These are phyloP conservation scores for Plotosus lineatus DNA, from an alignment of 2,113 vertebrate genomes.

Conservation along the genomic window DNA sequence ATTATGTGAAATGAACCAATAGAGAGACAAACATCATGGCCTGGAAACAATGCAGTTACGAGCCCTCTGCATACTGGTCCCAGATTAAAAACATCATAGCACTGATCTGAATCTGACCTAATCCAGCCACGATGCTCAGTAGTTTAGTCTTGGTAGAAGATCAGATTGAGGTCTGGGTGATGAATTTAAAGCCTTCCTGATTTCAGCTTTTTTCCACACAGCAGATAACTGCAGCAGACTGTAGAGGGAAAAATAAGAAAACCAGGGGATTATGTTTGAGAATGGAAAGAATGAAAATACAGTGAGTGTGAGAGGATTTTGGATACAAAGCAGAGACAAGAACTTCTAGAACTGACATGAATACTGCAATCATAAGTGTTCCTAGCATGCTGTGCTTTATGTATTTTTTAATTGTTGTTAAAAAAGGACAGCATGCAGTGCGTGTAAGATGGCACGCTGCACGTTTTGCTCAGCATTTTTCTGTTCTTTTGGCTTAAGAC, in stretches of 20 bases:
- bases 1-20: no score
- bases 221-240: background rate
- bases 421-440: background rate
- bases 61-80: background rate
- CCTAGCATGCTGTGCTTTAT: background rate
- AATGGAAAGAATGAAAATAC: background rate
- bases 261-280: background rate
- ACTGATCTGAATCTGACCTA: background rate
- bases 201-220: background rate
- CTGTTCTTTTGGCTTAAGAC: background rate
- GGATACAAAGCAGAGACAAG: background rate
- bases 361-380: background rate
- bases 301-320: background rate
- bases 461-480: conserved; percentile 4
- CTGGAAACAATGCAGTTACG: background rate
- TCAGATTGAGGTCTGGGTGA: background rate
- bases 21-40: no score
- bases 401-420: background rate
- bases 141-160: background rate
- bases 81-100: background rate
- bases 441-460: background rate
- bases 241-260: background rate
- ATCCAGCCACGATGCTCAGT: background rate
- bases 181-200: background rate
- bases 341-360: background rate